Evolutionary conservation across 2,888 invertebrate species (phyloP), one percentile per base, ranked within the genome.

Genomic region (Amorpha juglandis): DNA sequence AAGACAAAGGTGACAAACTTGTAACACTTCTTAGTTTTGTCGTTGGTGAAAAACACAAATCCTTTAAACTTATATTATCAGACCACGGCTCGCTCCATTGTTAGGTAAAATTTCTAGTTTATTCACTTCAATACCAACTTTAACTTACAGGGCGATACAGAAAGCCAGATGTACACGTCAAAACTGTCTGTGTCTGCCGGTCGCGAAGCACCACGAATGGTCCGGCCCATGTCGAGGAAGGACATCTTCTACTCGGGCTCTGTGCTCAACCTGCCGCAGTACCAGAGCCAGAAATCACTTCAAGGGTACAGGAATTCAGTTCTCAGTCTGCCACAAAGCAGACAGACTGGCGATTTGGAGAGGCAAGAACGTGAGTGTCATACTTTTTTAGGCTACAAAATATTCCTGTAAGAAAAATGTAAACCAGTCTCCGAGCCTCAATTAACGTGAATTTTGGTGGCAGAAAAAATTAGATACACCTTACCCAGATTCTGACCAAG

Each of bases 181-280:
- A 96, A 96, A 82, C 81, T 95, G 67, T 96, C 95, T 0, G 89
- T 95, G 0, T 88, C 96, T 0, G 88, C 84, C 0, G 77, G 83
- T 0, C 77, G 71, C 33, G 92, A 90, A 66, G 83, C 87, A 0
- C 87, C 94, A 0, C 94, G 95, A 72, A 97, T 98, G 94, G 96
- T 98, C 16, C 95, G 98, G 19, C 99, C 99, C 3, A 91, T 99
- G 91, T 98, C 98, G 8, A 95, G 98, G 65, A 98, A 98, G 83
- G 99, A 99, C 90, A 99, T 99, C 81, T 99, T 99, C 94, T 99
- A 99, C 91, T 98, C 98, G 2, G 99, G 99, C 42, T 98, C 98
- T 62, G 97, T 99, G 33, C 95, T 97, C 69, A 98, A 99, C 91
- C 94, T 99, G 77, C 98, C 98, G 0, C 98, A 98, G 89, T 99